Evolutionary conservation across 2,113 vertebrate genomes (phyloP).

Genomic region (Hippocampus mohnikei): DNA sequence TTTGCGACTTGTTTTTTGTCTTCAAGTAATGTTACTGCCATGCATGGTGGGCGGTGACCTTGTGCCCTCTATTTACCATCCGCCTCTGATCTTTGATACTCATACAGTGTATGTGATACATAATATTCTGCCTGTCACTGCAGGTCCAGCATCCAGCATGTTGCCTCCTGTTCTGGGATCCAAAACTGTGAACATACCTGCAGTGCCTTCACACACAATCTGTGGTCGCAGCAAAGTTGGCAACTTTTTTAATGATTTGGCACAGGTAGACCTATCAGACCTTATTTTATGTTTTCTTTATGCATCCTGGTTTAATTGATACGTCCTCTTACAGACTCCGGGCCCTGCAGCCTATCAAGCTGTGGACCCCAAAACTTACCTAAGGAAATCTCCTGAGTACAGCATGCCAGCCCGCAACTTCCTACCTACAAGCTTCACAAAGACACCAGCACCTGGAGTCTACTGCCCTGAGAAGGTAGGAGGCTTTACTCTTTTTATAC

Average conservation of each 20-base stretch:
- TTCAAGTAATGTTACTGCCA: not conserved
- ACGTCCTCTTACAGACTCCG: conserved; percentile 70
- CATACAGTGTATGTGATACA: not conserved
- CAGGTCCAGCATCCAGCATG: conserved; percentile 81
- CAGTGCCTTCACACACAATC: conserved; percentile 78
- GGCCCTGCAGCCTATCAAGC: conserved; percentile 80
- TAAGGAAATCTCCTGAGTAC: conserved; percentile 74
- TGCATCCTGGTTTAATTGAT: not conserved
- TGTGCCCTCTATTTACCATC: too few relatives aligned
- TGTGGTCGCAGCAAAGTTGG: conserved; percentile 69
- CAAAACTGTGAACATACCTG: conserved; percentile 57
- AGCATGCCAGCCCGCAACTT: conserved; percentile 77
- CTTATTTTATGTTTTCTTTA: not conserved
- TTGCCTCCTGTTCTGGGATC: conserved; percentile 80
- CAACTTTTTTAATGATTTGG: conserved; percentile 77
- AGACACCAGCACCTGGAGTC: conserved; percentile 82
- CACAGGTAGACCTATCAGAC: conserved; percentile 64
- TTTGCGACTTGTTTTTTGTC: not conserved
- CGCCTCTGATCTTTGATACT: not conserved
- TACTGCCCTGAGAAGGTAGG: conserved; percentile 71
- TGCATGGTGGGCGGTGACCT: not conserved
- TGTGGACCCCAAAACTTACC: conserved; percentile 73
- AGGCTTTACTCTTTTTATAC: not conserved
- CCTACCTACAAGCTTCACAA: conserved; percentile 61
- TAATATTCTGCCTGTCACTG: not conserved